These are phyloP conservation scores for Drosophila percnosoma DNA, from an alignment of 2,888 invertebrate species.

Conservation along the genomic window DNA sequence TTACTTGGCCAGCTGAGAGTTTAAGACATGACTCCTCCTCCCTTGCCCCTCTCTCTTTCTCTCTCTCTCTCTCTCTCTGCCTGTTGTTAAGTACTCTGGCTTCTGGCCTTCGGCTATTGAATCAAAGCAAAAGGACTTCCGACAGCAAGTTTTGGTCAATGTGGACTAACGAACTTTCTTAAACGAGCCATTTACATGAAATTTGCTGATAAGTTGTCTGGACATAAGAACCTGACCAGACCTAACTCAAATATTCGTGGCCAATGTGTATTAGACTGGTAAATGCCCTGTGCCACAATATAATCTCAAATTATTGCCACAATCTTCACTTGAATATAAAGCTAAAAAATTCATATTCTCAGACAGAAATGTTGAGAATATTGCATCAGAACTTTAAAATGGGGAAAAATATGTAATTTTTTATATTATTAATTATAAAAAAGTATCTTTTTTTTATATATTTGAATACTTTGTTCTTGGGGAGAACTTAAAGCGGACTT, in stretches of 20 bases:
- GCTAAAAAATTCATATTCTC: neutral
- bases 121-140: conserved; percentile 58
- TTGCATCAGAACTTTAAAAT: too few species aligned
- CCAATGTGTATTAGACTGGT: neutral
- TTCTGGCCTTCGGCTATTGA: conserved; percentile 61
- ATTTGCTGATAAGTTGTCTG: conserved; percentile 37
- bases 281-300: neutral
- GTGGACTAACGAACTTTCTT: conserved; percentile 57
- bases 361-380: too few species aligned
- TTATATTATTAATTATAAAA: too few species aligned
- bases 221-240: conserved; percentile 9
- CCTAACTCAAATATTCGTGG: neutral
- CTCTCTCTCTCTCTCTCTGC: neutral
- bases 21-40: conserved; percentile 17
- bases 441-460: too few species aligned
- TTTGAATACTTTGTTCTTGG: too few species aligned
- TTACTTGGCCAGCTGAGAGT: conserved; percentile 52
- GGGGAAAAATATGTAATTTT: too few species aligned
- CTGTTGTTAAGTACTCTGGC: conserved; percentile 26
- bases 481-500: too few species aligned
- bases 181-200: conserved; percentile 52
- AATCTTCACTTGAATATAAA: neutral
- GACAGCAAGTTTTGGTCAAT: conserved; percentile 69
- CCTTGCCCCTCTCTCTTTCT: too few species aligned
- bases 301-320: neutral